Conservation (phyloP, 2,797 vertebrate genomes). For the Sebastes miniatus region DNA sequence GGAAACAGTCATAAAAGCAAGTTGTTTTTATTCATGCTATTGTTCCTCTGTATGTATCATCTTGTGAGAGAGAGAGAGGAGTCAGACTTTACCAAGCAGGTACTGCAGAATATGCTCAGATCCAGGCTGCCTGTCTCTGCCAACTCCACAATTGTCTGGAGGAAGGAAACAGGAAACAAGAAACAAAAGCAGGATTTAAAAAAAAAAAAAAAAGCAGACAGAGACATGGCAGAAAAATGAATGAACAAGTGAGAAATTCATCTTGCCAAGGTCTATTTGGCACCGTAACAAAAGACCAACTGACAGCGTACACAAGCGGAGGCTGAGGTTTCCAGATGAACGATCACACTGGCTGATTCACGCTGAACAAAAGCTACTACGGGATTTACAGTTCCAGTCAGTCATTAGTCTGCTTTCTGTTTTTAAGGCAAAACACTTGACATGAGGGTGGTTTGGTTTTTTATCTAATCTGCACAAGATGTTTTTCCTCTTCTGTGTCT, state of each 20-base stretch:
- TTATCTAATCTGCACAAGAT: not conserved
- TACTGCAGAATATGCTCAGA: slow-evolving; percentile 99
- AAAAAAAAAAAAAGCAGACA: not conserved
- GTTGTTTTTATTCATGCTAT: not conserved
- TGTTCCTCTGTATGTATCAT: not conserved
- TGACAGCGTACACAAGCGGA: not conserved
- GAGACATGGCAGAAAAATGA: not conserved
- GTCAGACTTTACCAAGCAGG: slow-evolving; percentile 92
- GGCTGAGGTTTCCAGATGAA: slow-evolving; percentile 12
- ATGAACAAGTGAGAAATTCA: not conserved
- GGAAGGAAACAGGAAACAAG: slow-evolving; percentile 14
- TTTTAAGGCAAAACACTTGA: not conserved
- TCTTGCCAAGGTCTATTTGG: slow-evolving; percentile 10
- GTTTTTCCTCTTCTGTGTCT: not conserved
- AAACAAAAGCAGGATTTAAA: slow-evolving; percentile 1
- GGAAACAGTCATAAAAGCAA: not conserved
- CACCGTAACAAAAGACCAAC: slow-evolving; percentile 19
- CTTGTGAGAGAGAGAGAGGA: not conserved
- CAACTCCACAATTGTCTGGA: slow-evolving; percentile 97
- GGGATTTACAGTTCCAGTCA: not conserved
- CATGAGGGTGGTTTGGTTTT: not conserved
- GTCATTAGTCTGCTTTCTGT: not conserved
- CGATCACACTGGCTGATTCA: not conserved
- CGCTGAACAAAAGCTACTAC: not conserved
- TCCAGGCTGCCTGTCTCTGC: slow-evolving; percentile 98